Evolutionary conservation across 2,888 invertebrate genomes (phyloP), one percentile per base, ranked within the genome.

Genomic region (Pegoplata infirma): DNA sequence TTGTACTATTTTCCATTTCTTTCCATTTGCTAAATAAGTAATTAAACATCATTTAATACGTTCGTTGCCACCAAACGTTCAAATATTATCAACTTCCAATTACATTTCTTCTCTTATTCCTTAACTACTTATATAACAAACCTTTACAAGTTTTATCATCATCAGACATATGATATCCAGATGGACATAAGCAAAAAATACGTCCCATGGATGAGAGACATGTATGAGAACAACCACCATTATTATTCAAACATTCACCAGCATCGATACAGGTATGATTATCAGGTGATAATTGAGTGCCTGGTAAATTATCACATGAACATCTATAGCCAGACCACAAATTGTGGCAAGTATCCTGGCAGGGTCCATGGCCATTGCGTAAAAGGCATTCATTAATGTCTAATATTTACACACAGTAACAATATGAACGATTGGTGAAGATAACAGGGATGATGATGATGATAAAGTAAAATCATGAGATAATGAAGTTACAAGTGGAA

Each of bases 301-400:
- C 93, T n/a, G 91, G 90, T 46, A 92, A 88, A 80, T 90, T 89
- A 69, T 89, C 88, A 84, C 93, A 93, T 71, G 90, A 90, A 85
- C 93, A 93, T 80, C 87, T 87, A 87, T 92, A 93, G 78, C 91
- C 90, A 44, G 93, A 92, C 83, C 90, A 89, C 44, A 90, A 90
- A 86, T 93, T 93, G 78, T 86, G 86, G 85, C 93, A 94, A 47
- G 89, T 90, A 82, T 92, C 92, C 85, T 93, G 92, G 84, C 93
- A 94, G 12, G 93, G 92, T 6, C 93, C 93, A 81, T 90, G 90
- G 21, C 92, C 93, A 85, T 92, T 92, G 83, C 92, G 91, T 82
- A 91, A 87, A 25, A 92, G 88, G 83, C 93, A 93, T 86, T 93
- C 93, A 86, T 93, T 92, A 81, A 92, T 89, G 86, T 92, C 92